phyloP scores from a whole-genome alignment of 2,113 vertebrate species.

The Nematolebias whitei region DNA sequence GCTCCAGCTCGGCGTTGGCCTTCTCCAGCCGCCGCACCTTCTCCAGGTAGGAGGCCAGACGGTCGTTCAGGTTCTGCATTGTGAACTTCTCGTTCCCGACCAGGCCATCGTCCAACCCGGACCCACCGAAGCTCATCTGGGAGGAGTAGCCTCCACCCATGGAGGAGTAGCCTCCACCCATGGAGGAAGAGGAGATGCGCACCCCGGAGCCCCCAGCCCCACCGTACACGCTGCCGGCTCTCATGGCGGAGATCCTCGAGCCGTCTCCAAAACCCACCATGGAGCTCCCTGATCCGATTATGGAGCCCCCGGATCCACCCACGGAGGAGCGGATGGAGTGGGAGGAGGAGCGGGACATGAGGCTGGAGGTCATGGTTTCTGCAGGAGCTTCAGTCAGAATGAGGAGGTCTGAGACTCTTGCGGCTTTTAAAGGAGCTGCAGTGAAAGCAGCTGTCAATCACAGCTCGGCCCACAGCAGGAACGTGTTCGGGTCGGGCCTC shows the following conservation, averaged over 20 bases:
- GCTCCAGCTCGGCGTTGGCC: conserved; percentile 77
- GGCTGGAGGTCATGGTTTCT: conserved; percentile 11
- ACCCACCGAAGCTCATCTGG: conserved; percentile 14
- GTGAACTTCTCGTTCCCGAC: conserved; percentile 76
- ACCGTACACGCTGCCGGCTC: conserved; percentile 47
- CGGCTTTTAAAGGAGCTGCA: conserved; percentile 41
- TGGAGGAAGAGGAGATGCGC: conserved; percentile 56
- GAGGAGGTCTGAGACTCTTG: background rate
- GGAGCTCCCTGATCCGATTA: conserved; percentile 21
- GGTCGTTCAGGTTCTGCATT: conserved; percentile 83
- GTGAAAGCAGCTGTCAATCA: background rate
- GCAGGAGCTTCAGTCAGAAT: conserved; percentile 49
- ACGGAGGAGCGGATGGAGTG: conserved; percentile 50
- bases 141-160: background rate
- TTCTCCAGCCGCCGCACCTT: conserved; percentile 77
- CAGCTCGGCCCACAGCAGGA: conserved; percentile 23
- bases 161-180: background rate
- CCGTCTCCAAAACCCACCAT: background rate
- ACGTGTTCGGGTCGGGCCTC: background rate
- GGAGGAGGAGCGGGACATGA: conserved; percentile 43
- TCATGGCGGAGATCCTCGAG: background rate
- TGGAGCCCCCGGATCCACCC: conserved; percentile 31
- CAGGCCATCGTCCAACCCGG: background rate
- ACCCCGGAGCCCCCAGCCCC: conserved; percentile 44
- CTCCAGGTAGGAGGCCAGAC: conserved; percentile 76